Evolutionary conservation across 2,888 invertebrate genomes (phyloP), one percentile per base, ranked within the genome.

Genomic region (Bhutanitis thaidina): DNA sequence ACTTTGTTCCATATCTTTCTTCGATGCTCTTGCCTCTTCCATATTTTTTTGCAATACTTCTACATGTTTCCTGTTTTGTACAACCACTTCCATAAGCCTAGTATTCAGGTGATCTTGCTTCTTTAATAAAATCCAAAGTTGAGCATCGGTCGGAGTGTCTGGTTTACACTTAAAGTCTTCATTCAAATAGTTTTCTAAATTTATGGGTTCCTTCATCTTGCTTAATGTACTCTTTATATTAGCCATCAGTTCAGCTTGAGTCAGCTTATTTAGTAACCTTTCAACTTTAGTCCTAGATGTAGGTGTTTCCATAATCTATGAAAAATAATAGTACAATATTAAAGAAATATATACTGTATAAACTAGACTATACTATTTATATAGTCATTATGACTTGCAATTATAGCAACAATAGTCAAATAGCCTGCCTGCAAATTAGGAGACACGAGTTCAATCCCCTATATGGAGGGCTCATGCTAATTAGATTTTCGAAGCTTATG

Each of bases 101-200:
- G 64, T 71, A 38, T 77, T 85, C 20, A 88, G 58, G 60, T 82
- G 70, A 3, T 84, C 79, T 61, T 87, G 87, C 60, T 87, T 87
- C 53, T 86, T 87, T 1, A 86, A 64, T 61, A 86, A 64, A 2
- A 87, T 67, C 86, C 86, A 86, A 9, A 86, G 62, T 15, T 73
- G 71, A 2, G 74, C 75, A 49, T 85, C 84, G 44, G 64, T 65
- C 7, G 85, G 74, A 15, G 81, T 69, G 49, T 80, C 76, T 10
- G 69, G 40, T 52, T 65, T 74, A 52, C 74, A 77, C 56, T 67
- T 74, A 1, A 84, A 61, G 10, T 83, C 79, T 46, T 83, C 80
- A 54, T 65, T 72, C 2, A 87, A 61, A 64, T 67, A 76, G 12
- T 59, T 67, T 34, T 77, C 74, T 34, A 85, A 64, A 57, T 83